Percentiles rank a stretch among this genome's conserved stretches.
Conservation (phyloP, 2,113 vertebrate genomes). For the Sylvietta virens region DNA sequence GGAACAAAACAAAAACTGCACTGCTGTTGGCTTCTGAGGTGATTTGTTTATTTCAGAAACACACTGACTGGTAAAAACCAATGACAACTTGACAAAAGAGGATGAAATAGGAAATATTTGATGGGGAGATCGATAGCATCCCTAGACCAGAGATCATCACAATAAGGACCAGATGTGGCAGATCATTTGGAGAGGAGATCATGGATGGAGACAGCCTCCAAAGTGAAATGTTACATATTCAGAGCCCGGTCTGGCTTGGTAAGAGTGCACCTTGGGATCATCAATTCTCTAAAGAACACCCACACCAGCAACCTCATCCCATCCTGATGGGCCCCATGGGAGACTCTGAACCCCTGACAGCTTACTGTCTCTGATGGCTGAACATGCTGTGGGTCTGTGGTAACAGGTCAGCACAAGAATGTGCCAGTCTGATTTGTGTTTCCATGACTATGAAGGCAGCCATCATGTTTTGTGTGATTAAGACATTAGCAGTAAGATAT, state of each 20-base stretch:
- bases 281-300: not conserved
- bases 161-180: not conserved
- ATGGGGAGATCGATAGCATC: not conserved
- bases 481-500: not conserved
- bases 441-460: not conserved
- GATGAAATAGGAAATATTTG: not conserved
- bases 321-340: too few relatives aligned
- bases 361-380: not conserved
- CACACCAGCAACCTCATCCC: not conserved
- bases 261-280: not conserved
- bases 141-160: not conserved
- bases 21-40: not conserved
- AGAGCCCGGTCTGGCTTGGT: not conserved
- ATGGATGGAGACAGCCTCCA: not conserved
- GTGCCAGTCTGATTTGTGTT: not conserved
- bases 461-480: not conserved
- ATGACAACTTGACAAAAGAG: not conserved
- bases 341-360: not conserved
- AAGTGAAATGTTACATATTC: not conserved
- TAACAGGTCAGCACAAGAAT: not conserved
- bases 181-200: not conserved
- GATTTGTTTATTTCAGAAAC: not conserved
- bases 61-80: not conserved
- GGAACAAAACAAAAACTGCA: not conserved
- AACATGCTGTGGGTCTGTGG: not conserved